phyloP scores from a whole-genome alignment of 2,113 vertebrate genomes.

The Chloroceryle aenea region DNA sequence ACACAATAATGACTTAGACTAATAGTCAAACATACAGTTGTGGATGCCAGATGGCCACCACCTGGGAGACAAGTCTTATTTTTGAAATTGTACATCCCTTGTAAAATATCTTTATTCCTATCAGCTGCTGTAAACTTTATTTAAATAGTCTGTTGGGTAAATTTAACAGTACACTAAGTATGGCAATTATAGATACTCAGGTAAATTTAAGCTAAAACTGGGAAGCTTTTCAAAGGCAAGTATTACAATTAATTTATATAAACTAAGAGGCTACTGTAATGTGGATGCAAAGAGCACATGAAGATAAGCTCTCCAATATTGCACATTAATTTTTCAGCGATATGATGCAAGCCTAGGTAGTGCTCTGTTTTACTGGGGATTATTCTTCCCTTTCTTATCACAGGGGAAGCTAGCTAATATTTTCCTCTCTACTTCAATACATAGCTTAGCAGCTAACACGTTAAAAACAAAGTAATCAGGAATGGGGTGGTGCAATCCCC shows the following conservation, averaged over 20 bases:
- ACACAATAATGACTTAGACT: conserved; percentile 72
- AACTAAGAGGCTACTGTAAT: conserved; percentile 16
- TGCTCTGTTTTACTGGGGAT: neutral
- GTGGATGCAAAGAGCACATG: neutral
- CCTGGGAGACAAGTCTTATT: conserved; percentile 73
- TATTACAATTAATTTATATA: conserved; percentile 16
- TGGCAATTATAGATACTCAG: neutral
- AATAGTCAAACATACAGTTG: conserved; percentile 64
- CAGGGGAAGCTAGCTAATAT: conserved; percentile 4
- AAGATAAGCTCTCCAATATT: neutral
- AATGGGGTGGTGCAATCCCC: conserved; percentile 72
- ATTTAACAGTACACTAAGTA: neutral
- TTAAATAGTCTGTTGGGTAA: conserved; percentile 42
- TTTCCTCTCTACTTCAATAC: conserved; percentile 30
- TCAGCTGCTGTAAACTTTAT: conserved; percentile 57
- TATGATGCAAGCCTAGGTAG: neutral
- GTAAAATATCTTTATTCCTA: conserved; percentile 58
- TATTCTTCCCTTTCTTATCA: conserved; percentile 38
- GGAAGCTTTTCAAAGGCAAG: conserved; percentile 16
- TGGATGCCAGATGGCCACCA: conserved; percentile 76
- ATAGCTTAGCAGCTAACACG: neutral
- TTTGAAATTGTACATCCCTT: conserved; percentile 69
- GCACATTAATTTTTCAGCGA: neutral
- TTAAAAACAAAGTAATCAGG: conserved; percentile 70
- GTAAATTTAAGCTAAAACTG: conserved; percentile 11